These are phyloP conservation scores for Lanistes nyassanus DNA, from an alignment of 1,140 invertebrate species.

Conservation along the genomic window DNA sequence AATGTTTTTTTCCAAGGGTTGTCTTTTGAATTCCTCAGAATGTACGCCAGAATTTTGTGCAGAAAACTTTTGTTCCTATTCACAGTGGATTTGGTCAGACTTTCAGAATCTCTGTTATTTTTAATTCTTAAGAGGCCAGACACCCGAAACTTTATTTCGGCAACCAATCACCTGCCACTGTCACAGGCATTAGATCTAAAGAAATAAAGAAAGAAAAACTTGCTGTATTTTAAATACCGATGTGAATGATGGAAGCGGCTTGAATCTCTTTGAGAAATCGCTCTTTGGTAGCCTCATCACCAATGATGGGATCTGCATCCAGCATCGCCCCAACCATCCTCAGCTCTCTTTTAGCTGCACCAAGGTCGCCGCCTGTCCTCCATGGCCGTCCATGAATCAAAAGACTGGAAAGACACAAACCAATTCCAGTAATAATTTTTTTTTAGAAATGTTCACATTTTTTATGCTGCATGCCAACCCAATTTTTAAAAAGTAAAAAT, in stretches of 20 bases:
- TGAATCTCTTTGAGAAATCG: conserved; percentile 49
- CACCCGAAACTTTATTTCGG: neutral
- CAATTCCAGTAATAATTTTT: neutral
- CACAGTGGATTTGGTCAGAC: too few species aligned
- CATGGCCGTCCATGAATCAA: conserved; percentile 51
- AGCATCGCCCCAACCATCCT: conserved; percentile 44
- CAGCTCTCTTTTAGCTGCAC: conserved; percentile 46
- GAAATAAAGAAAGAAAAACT: neutral
- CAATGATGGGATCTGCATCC: conserved; percentile 45
- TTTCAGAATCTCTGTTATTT: too few species aligned
- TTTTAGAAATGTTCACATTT: neutral
- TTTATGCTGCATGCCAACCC: too few species aligned
- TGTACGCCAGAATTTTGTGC: too few species aligned
- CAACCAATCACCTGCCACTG: too few species aligned
- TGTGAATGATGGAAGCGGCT: conserved; percentile 55
- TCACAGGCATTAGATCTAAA: neutral
- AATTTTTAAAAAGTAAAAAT: too few species aligned
- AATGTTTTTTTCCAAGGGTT: too few species aligned
- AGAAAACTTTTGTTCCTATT: too few species aligned
- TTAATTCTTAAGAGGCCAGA: too few species aligned
- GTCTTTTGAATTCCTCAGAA: too few species aligned
- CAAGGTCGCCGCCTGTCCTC: conserved; percentile 44
- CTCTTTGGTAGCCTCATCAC: conserved; percentile 53
- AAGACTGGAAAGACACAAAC: conserved; percentile 41
- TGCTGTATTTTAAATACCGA: conserved; percentile 44